A percentile compares a stretch with the other conserved stretches of the same genome.
These are phyloP conservation scores for Cyrtonyx montezumae DNA, from an alignment of 2,113 vertebrate genomes.

Conservation along the genomic window DNA sequence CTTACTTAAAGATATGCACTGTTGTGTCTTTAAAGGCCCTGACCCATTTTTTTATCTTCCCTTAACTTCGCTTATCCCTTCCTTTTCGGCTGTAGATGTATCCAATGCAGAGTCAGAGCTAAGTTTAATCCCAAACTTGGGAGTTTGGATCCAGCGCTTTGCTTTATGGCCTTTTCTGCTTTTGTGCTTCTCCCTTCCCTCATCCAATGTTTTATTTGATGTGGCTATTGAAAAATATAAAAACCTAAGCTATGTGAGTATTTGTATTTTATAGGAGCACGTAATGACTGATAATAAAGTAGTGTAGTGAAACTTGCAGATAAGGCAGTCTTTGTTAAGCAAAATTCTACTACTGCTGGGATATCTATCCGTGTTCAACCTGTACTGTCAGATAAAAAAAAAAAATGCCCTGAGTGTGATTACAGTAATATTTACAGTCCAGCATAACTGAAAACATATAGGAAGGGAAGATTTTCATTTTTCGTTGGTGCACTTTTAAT, in stretches of 20 bases:
- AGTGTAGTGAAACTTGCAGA: background rate
- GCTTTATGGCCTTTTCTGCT: background rate
- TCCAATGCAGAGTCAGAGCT: background rate
- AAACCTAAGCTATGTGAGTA: background rate
- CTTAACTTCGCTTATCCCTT: background rate
- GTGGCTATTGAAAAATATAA: background rate
- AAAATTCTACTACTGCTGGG: background rate
- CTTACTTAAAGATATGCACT: background rate
- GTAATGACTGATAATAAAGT: background rate
- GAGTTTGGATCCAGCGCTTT: background rate
- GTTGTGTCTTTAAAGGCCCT: background rate
- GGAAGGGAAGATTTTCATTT: background rate
- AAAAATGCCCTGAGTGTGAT: background rate
- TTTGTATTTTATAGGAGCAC: background rate
- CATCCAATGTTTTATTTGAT: background rate
- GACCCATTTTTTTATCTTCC: background rate
- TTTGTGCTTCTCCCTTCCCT: background rate
- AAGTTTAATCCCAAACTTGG: background rate
- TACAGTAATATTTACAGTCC: background rate
- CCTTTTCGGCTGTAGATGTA: background rate
- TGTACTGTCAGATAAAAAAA: background rate
- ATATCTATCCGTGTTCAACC: background rate
- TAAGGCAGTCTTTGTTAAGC: background rate
- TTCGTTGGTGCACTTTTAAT: background rate
- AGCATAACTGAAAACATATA: background rate